Percentiles rank a stretch among this genome's conserved stretches.
phyloP scores from a whole-genome alignment of 1,140 invertebrate genomes.

The Aculops lycopersici region DNA sequence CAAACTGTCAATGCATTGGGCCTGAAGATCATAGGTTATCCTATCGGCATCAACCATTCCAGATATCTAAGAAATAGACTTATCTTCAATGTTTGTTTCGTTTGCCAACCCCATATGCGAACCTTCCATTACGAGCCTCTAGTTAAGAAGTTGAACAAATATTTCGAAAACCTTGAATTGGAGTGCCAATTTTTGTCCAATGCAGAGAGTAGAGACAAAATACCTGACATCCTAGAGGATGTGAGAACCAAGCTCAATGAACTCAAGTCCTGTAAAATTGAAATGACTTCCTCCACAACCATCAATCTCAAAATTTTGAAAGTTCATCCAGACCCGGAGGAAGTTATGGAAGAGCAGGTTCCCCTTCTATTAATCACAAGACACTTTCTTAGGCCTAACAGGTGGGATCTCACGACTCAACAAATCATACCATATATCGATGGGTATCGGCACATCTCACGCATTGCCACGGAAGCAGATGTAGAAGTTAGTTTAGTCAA shows the following conservation, averaged over 20 bases:
- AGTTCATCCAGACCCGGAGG: conserved; percentile 23
- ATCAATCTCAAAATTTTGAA: conserved; percentile 19
- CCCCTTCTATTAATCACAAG: conserved; percentile 33
- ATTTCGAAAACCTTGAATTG: conserved; percentile 30
- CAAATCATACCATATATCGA: conserved; percentile 55
- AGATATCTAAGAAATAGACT: conserved; percentile 75
- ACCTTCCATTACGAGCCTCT: conserved; percentile 70
- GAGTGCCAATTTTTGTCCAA: conserved; percentile 18
- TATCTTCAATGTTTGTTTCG: conserved; percentile 80
- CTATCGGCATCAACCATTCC: conserved; percentile 51
- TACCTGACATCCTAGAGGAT: conserved; percentile 36
- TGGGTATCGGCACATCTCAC: conserved; percentile 51
- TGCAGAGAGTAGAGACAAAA: conserved; percentile 20
- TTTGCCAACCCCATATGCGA: conserved; percentile 50
- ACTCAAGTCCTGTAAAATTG: conserved; percentile 3
- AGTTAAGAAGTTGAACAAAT: conserved; percentile 65
- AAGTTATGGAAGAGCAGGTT: conserved; percentile 58
- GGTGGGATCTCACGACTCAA: conserved; percentile 74
- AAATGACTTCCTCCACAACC: conserved; percentile 17
- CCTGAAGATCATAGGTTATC: conserved; percentile 67
- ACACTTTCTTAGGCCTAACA: conserved; percentile 25
- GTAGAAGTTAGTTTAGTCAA: conserved; percentile 77
- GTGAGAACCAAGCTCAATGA: conserved; percentile 42
- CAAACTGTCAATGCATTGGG: conserved; percentile 57
- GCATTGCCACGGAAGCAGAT: conserved; percentile 29